Evolutionary conservation across 2,113 vertebrate species (phyloP).

Genomic region (Saguinus imperator): DNA sequence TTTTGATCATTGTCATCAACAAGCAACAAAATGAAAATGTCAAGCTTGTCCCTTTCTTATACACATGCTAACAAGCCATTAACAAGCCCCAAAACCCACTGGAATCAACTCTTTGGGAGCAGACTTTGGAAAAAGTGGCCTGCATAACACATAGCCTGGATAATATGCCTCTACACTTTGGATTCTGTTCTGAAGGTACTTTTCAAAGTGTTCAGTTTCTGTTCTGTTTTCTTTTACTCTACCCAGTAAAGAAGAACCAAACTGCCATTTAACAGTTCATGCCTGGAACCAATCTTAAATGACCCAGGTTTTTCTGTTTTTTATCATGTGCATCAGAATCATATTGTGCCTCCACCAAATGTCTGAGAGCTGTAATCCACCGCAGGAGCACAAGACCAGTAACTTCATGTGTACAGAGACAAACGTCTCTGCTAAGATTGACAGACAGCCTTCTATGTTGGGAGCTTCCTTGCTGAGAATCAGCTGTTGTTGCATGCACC

Average conservation of each 20-base stretch:
- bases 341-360: background rate
- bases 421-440: background rate
- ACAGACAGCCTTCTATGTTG: background rate
- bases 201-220: constrained; percentile 46
- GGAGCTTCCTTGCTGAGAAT: background rate
- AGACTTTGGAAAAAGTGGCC: constrained; percentile 6
- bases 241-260: constrained; percentile 43
- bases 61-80: background rate
- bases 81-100: background rate
- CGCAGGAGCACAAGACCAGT: background rate
- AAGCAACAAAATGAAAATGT: background rate
- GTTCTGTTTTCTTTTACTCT: constrained; percentile 51
- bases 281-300: constrained; percentile 57
- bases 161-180: background rate
- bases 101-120: background rate
- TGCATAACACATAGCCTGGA: background rate
- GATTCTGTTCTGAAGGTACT: constrained; percentile 19
- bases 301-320: constrained; percentile 31
- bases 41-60: background rate
- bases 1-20: background rate
- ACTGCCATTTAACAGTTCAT: constrained; percentile 44
- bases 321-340: background rate
- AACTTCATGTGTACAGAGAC: background rate
- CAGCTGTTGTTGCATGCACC: background rate
- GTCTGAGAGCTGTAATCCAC: background rate